Base-by-base conservation (phyloP, 2,888 invertebrate genomes). In the Trissoscelio sp. region DNA sequence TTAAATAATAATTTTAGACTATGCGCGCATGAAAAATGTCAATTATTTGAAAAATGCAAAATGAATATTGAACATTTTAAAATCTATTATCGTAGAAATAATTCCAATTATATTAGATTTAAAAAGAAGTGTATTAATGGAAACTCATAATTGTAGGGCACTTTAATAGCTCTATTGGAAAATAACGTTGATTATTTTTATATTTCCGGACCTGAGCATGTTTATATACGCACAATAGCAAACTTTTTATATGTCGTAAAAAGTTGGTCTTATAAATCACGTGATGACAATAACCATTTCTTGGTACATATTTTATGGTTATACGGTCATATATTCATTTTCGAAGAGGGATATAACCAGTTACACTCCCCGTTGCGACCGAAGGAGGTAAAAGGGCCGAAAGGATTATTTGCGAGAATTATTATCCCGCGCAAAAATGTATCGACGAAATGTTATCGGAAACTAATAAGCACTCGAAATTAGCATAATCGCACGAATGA, bases 201-300 rank as follows among this genome's bases (percentile, higher is more conserved):
- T 74, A 66, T 58, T 70, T 74, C 62, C 70, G 28, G 16, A 57
- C 28, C 44, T 14, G 20, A 31, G 16, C 62, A 53, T 60, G 46
- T 69, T 46, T 69, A 70, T 67, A 72, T 60, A 51, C 66, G 42
- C 37, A 75, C 60, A 72, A 80, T 16, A 12, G 53, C 51, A 31
- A 75, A 75, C 58, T 51, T 72, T n/a, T 66, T 66, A 72, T 77
- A 58, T 20, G 11, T 24, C 60, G 58, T 81, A 81, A 78, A 81
- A 81, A 77, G 69, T 48, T 62, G 66, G 64, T 69, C 62, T 57
- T 78, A 73, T 81, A 81, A 81, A 81, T 81, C 73, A 66, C 14
- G 12, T 46, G 69, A 78, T 62, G 78, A 81, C 78, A 81, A 81
- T 78, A 73, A 73, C 81, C 69, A 78, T 81, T 81, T 74, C 78